Evolutionary conservation across 2,888 invertebrate genomes (phyloP).

Genomic region (Caenorhabditis doughertyi): DNA sequence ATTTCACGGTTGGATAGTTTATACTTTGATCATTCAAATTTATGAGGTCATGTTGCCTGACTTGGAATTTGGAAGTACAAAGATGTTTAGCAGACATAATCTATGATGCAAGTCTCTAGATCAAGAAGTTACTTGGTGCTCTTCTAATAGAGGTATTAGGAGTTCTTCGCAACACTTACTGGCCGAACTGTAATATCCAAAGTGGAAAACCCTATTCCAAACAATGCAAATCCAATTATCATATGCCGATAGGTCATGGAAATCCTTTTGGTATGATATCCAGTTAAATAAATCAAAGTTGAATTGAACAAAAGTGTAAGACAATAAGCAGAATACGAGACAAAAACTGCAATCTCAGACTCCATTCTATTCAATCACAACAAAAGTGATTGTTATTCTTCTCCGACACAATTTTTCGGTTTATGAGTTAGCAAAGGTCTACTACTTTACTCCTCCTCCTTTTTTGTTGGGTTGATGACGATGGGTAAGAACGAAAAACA

Average conservation of each 20-base stretch:
- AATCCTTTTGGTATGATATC: slow-evolving; percentile 13
- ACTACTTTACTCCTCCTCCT: not conserved
- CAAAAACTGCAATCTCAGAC: not conserved
- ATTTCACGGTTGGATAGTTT: no score
- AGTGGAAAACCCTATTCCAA: slow-evolving; percentile 13
- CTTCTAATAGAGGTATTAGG: no score
- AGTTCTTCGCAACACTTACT: not conserved
- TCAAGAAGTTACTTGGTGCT: no score
- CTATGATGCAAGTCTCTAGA: no score
- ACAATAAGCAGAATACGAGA: not conserved
- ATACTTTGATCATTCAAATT: no score
- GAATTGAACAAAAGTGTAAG: slow-evolving; percentile 28
- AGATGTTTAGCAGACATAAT: no score
- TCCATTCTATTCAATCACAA: not conserved
- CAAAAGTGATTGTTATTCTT: not conserved
- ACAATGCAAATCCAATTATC: slow-evolving; percentile 11
- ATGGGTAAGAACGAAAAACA: no score
- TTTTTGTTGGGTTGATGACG: no score
- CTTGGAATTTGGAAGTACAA: no score
- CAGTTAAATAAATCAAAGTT: slow-evolving; percentile 11
- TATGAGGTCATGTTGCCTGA: no score
- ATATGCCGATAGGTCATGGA: slow-evolving; percentile 18
- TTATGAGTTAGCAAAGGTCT: no score
- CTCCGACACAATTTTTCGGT: no score
- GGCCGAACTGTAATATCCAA: slow-evolving; percentile 20